Base-by-base conservation (phyloP, 1,140 invertebrate genomes). In the Leptinotarsa lineolata region DNA sequence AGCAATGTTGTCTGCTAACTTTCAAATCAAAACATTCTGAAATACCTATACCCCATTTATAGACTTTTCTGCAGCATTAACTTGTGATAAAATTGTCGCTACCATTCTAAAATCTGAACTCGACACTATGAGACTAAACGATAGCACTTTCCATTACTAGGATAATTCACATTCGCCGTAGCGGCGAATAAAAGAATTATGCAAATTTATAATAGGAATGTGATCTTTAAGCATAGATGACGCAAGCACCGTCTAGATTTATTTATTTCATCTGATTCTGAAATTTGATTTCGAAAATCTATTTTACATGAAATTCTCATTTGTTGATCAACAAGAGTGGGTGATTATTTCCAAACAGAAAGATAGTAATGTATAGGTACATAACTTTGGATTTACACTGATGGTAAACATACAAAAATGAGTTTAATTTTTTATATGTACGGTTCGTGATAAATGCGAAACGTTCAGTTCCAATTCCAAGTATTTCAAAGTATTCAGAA, bases 161-260 rank as follows among this genome's bases (percentile, higher is more conserved):
- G 68, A 60, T 70, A 16, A 70, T 61, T 60, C 68, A 61, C 68
- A 45, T 59, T 70, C 68, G 59, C n/a, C 20, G 2, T 8, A 45
- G 24, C 20, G n/a, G 54, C 48, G 44, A 70, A 70, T 70, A 70
- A 70, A 61, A 45, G 68, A 70, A 70, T 70, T 70, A 70, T 70
- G 68, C 68, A 60, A 70, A 70, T 70, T 39, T 20, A 15, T 15
- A 12, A n/a, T 13, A 30, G 68, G 68, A 70, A 70, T 70, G 68
- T 70, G 68, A 70, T 70, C 68, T 70, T 70, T 70, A 18, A 60
- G 21, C 24, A 22, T 39, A 24, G 16, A 24, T 70, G 68, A 70
- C 54, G 68, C 59, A 70, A 70, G 24, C 54, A 22, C 59, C 54
- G 4, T 70, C 60, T 44, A 46, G 15, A 60, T 70, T 61, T 22